Percentiles rank a stretch among this genome's conserved stretches.
These are phyloP conservation scores for Ameiurus melas DNA, from an alignment of 2,113 vertebrate species.

Conservation along the genomic window DNA sequence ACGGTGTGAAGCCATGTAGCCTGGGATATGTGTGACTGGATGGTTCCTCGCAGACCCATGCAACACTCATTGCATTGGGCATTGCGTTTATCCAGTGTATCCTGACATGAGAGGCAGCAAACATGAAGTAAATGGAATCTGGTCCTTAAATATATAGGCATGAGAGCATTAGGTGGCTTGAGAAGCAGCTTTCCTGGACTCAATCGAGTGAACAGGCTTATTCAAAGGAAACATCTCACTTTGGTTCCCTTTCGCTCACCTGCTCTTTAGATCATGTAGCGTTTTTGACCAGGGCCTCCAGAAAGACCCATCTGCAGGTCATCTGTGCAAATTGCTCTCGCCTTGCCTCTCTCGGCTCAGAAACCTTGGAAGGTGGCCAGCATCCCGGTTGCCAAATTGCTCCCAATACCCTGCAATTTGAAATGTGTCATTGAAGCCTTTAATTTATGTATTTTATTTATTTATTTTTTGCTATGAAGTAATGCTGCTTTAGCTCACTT, in stretches of 20 bases:
- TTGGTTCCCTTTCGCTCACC: background rate
- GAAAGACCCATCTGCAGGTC: constrained; percentile 33
- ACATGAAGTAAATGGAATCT: constrained; percentile 8
- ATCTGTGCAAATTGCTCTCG: constrained; percentile 42
- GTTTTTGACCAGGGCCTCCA: constrained; percentile 28
- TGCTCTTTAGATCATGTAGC: constrained; percentile 18
- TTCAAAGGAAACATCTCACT: background rate
- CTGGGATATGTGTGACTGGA: constrained; percentile 7
- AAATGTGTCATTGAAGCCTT: constrained; percentile 42
- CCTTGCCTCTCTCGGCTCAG: constrained; percentile 8
- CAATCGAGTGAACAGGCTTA: background rate
- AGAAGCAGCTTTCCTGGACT: background rate
- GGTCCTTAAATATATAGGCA: constrained; percentile 14
- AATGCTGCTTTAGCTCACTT: constrained; percentile 25
- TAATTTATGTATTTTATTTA: too few relatives aligned
- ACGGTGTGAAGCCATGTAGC: background rate
- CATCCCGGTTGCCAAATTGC: constrained; percentile 37
- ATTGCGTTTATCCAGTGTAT: constrained; percentile 19
- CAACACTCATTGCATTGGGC: background rate
- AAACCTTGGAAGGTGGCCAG: constrained; percentile 40
- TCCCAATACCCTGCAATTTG: constrained; percentile 20
- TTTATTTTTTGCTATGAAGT: constrained; percentile 7
- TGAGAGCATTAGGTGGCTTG: background rate
- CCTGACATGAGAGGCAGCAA: constrained; percentile 7
- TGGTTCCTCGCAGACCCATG: background rate